Evolutionary conservation across 2,113 vertebrate species (phyloP).

Genomic region (Cynopterus brachyotis): DNA sequence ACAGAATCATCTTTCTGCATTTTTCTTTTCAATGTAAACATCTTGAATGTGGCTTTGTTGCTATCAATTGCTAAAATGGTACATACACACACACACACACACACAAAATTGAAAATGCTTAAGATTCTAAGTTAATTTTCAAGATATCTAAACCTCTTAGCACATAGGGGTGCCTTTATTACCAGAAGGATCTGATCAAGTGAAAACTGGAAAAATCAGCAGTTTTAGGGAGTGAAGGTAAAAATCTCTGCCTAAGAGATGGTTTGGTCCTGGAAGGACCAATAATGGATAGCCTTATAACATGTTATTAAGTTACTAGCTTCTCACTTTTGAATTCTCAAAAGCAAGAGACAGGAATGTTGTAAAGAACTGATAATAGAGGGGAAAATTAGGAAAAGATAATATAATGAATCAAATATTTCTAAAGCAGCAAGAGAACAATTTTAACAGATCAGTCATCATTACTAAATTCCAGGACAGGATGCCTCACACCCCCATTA

Average conservation of each 20-base stretch:
- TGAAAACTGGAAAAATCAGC: not conserved
- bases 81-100: not conserved
- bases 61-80: not conserved
- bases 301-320: not conserved
- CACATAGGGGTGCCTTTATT: not conserved
- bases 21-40: not conserved
- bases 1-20: not conserved
- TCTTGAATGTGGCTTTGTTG: not conserved
- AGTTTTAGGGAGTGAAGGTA: not conserved
- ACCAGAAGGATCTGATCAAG: not conserved
- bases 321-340: not conserved
- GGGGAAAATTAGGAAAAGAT: not conserved
- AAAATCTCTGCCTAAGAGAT: not conserved
- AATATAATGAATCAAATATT: not conserved
- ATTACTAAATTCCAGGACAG: slow-evolving; percentile 31
- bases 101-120: not conserved
- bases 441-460: not conserved
- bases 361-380: not conserved
- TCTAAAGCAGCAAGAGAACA: not conserved
- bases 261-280: not conserved
- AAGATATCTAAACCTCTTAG: not conserved
- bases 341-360: not conserved
- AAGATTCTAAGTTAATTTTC: slow-evolving; percentile 24
- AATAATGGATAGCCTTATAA: not conserved
- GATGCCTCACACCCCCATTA: not conserved